A percentile compares a stretch with the other conserved stretches of the same genome.
Conservation (phyloP, 1,140 invertebrate genomes). For the Galleria mellonella region DNA sequence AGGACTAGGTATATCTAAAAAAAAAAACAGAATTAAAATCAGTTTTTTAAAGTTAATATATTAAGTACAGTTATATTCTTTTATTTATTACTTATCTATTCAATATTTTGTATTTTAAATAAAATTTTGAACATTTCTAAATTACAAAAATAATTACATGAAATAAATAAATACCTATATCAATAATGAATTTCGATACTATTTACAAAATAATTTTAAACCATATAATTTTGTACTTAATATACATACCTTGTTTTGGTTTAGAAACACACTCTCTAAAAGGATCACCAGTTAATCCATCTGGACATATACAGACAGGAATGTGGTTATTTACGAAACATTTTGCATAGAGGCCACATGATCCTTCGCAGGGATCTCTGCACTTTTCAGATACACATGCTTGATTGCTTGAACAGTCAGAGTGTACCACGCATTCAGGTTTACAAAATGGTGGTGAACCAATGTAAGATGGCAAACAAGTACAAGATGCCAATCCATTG, state of each 20-base stretch:
- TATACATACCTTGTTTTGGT: conserved; percentile 29
- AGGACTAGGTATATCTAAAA: conserved; percentile 16
- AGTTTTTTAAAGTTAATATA: too few species aligned
- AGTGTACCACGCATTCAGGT: conserved; percentile 74
- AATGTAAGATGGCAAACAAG: conserved; percentile 78
- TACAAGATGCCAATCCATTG: conserved; percentile 78
- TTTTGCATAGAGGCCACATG: conserved; percentile 85
- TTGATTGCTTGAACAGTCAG: conserved; percentile 84
- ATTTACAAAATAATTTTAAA: too few species aligned
- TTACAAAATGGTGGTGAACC: conserved; percentile 81
- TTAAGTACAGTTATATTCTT: too few species aligned
- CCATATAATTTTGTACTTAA: too few species aligned
- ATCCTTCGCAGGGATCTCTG: conserved; percentile 85
- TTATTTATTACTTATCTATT: too few species aligned
- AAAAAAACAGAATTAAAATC: not conserved
- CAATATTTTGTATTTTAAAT: too few species aligned
- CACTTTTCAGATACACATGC: conserved; percentile 88
- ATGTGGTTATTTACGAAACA: conserved; percentile 87
- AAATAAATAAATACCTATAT: too few species aligned
- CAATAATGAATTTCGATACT: too few species aligned
- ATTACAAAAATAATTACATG: too few species aligned
- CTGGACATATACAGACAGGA: conserved; percentile 83
- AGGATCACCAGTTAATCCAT: conserved; percentile 83
- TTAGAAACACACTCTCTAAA: conserved; percentile 75
- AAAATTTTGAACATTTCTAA: too few species aligned